phyloP scores from a whole-genome alignment of 2,888 invertebrate genomes.

The Caenorhabditis panamensis region DNA sequence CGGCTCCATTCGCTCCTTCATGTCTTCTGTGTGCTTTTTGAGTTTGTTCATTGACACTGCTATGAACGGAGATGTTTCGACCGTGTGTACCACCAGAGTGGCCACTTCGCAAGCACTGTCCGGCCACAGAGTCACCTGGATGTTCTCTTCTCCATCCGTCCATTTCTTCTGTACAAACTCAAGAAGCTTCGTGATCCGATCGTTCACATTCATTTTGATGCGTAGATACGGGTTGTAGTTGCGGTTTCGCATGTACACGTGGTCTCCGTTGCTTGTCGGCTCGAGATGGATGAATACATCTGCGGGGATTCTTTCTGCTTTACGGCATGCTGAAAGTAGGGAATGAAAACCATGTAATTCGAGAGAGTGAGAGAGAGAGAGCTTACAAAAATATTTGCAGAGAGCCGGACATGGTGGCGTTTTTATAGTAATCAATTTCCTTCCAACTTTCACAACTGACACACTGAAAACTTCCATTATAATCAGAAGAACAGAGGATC shows the following conservation, averaged over 20 bases:
- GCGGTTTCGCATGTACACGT: conserved; percentile 59
- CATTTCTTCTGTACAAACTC: conserved; percentile 71
- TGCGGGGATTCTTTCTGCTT: conserved; percentile 66
- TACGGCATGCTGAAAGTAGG: conserved; percentile 64
- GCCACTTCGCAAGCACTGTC: conserved; percentile 52
- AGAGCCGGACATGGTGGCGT: conserved; percentile 74
- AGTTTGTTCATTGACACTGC: conserved; percentile 52
- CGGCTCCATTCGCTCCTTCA: background rate
- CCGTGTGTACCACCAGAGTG: conserved; percentile 30
- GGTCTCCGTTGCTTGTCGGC: conserved; percentile 67
- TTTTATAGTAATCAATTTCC: conserved; percentile 7
- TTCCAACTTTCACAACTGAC: conserved; percentile 7
- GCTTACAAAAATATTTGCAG: conserved; percentile 72
- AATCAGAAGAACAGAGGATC: background rate
- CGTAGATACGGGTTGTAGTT: conserved; percentile 71
- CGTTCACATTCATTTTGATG: conserved; percentile 71
- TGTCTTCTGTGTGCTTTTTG: conserved; percentile 28
- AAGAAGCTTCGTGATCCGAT: conserved; percentile 68
- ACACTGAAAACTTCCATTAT: conserved; percentile 2
- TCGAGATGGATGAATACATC: conserved; percentile 65
- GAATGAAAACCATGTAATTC: conserved; percentile 10
- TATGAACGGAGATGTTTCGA: conserved; percentile 39
- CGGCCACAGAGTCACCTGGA: conserved; percentile 45
- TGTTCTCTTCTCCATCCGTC: conserved; percentile 16
- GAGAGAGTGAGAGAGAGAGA: background rate